Evolutionary conservation across 2,888 invertebrate genomes (phyloP).

Genomic region (Orthonevra nobilis): DNA sequence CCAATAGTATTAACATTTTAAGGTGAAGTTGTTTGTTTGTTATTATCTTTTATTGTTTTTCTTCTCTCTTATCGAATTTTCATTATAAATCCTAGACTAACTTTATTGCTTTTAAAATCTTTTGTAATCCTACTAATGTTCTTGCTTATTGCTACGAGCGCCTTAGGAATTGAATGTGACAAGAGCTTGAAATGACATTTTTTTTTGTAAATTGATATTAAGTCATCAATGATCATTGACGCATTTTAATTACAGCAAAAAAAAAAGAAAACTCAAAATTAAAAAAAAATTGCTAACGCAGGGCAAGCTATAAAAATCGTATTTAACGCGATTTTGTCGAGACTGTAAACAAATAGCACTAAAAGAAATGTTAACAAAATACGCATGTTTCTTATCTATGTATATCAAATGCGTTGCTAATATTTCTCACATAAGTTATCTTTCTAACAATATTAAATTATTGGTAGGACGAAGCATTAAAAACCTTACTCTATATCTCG

Average conservation of each 20-base stretch:
- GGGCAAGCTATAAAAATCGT: too few relatives aligned
- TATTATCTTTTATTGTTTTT: constrained; percentile 20
- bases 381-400: too few relatives aligned
- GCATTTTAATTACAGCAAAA: not conserved
- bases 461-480: too few relatives aligned
- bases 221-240: constrained; percentile 14
- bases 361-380: too few relatives aligned
- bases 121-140: constrained; percentile 23
- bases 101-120: not conserved
- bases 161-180: constrained; percentile 63
- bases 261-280: not conserved
- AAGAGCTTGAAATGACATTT: constrained; percentile 53
- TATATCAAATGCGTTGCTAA: too few relatives aligned
- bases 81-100: constrained; percentile 16
- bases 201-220: too few relatives aligned
- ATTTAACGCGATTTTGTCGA: too few relatives aligned
- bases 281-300: too few relatives aligned
- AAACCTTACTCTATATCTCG: too few relatives aligned
- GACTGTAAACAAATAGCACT: too few relatives aligned
- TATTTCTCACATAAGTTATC: too few relatives aligned
- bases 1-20: constrained; percentile 56
- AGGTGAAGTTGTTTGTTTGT: constrained; percentile 57
- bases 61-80: constrained; percentile 27
- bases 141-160: constrained; percentile 52
- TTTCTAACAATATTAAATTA: too few relatives aligned